These are phyloP conservation scores for Egretta garzetta DNA, from an alignment of 2,113 vertebrate genomes.

Conservation along the genomic window DNA sequence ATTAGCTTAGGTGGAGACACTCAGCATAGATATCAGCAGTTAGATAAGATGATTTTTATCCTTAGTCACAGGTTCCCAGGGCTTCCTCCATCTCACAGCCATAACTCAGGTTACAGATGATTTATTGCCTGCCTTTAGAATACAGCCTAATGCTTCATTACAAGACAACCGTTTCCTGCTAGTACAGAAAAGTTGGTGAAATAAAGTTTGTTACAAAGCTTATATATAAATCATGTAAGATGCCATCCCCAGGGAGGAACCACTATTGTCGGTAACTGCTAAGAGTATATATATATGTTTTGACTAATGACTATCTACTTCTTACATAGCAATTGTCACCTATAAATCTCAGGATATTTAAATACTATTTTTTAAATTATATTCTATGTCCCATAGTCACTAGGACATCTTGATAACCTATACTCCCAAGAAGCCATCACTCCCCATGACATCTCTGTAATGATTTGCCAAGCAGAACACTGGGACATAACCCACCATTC, in stretches of 20 bases:
- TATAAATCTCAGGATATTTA: background rate
- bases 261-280: background rate
- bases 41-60: background rate
- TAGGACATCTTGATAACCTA: background rate
- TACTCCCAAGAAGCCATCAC: background rate
- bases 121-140: background rate
- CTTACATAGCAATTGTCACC: background rate
- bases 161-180: background rate
- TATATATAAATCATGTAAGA: background rate
- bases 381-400: background rate
- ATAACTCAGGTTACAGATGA: background rate
- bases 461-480: background rate
- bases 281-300: background rate
- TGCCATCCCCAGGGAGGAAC: background rate
- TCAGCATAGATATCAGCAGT: background rate
- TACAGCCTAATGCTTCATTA: background rate
- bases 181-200: background rate
- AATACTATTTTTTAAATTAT: background rate
- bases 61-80: background rate
- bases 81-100: background rate
- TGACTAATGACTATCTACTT: background rate
- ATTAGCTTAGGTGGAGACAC: background rate
- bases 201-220: background rate
- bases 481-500: background rate
- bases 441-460: background rate